Base-by-base conservation (phyloP, 2,113 vertebrate genomes). In the Heterotis niloticus region DNA sequence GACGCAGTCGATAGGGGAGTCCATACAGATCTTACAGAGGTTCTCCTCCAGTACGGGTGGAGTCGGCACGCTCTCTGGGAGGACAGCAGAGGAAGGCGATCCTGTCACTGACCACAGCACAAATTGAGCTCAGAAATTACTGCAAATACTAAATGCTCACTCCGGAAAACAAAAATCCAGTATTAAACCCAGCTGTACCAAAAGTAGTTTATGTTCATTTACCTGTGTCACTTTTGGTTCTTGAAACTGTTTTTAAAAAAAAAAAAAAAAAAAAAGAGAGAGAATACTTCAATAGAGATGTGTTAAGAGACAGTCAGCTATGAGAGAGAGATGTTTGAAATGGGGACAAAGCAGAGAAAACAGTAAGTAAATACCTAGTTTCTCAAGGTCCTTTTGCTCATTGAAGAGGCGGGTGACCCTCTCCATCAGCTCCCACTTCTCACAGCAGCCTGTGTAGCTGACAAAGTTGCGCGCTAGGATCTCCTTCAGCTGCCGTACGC, bases 371-470 rank as follows among this genome's bases (percentile, higher is more conserved):
- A 90, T 51, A 96, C 95, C 94, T 16, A 92, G 83, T 79, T 93
- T 92, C 64, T 95, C 93, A 75, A 94, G 93, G 82, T 93, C 92
- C 68, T 93, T 94, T 85, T 94, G 94, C 83, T 98, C 95, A 64
- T 92, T 92, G 86, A 96, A 99, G 13, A 99, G 92, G 13, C 95
- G 91, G 0, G 88, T 94, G 51, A 99, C 97, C 28, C 97, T 81
- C 89, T 99, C 98, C 90, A 98, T 94, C 88, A 99, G 93, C 87
- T 99, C 98, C 98, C 97, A 98, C 83, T 98, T 98, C 83, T 99
- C 98, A 82, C 98, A 99, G 92, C 98, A 99, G 90, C 98, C 98
- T 84, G 97, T 98, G 87, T 95, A 99, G 90, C 98, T 91, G 60
- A 99, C 98, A 0, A 99, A 99, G 92, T 99, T 99, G 54, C 96